These are phyloP conservation scores for Gouania willdenowi DNA, from an alignment of 2,797 vertebrate species.

Conservation along the genomic window DNA sequence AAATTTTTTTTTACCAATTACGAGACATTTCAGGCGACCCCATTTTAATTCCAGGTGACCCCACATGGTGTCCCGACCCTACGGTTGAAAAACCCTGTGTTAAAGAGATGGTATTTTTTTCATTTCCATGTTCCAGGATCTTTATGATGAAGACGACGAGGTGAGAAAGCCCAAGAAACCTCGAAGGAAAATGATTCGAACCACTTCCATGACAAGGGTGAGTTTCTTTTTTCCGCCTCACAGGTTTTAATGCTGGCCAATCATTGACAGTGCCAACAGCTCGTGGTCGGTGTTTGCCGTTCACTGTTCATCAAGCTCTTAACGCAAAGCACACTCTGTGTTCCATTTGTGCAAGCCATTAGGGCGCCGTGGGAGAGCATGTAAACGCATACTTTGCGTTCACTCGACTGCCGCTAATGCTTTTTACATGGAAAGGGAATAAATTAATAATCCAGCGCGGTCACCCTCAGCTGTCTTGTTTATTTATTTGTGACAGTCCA, in stretches of 20 bases:
- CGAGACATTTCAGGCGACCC: too few species aligned
- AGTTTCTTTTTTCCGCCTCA: too few species aligned
- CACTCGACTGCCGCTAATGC: slow-evolving; percentile 52
- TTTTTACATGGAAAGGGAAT: slow-evolving; percentile 49
- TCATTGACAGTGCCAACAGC: slow-evolving; percentile 45
- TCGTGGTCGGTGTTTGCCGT: slow-evolving; percentile 30
- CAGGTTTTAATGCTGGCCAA: slow-evolving; percentile 26
- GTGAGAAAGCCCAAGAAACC: slow-evolving; percentile 82
- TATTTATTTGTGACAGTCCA: slow-evolving; percentile 18
- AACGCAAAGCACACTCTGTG: slow-evolving; percentile 36
- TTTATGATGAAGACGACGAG: slow-evolving; percentile 84
- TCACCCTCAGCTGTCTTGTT: slow-evolving; percentile 33
- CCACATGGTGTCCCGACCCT: too few species aligned
- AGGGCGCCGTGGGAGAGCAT: slow-evolving; percentile 49
- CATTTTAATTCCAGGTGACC: too few species aligned
- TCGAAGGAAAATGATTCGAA: slow-evolving; percentile 80
- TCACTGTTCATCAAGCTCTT: slow-evolving; percentile 40
- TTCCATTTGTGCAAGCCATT: slow-evolving; percentile 62
- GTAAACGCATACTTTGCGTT: slow-evolving; percentile 52
- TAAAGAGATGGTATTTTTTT: too few species aligned
- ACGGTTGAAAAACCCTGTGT: too few species aligned
- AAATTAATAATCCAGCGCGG: slow-evolving; percentile 60
- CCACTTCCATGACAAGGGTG: slow-evolving; percentile 82
- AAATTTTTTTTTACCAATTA: too few species aligned
- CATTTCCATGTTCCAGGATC: slow-evolving; percentile 63